Evolutionary conservation across 2,888 invertebrate species (phyloP), one percentile per base, ranked within the genome.

Genomic region (Eueremaeus valkanovi): DNA sequence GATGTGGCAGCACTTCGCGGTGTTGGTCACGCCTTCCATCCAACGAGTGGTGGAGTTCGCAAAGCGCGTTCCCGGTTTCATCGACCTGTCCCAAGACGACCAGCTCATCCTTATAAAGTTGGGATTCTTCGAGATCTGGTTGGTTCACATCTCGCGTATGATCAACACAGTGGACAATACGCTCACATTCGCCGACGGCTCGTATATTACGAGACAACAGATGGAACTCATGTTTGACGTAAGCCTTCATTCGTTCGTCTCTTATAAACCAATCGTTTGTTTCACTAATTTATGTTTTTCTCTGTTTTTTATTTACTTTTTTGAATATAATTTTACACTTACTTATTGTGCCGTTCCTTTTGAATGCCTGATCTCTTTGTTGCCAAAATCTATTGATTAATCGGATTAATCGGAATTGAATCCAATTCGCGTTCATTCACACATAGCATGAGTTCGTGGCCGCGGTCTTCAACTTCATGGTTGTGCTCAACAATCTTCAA

Each of bases 71-170:
- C 96, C 97, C 78, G 87, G 94, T 79, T 97, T 97, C 86, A 88
- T 90, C 82, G 89, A 90, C 80, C 88, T 97, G 80, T 89, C 90
- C 74, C 96, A 97, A 85, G 96, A 96, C 83, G 97, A 97, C 85
- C 97, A 98, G 85, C 88, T 98, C 80, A 94, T 96, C 80, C 88
- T 98, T 79, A 94, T 97, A 82, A 97, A 98, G 87, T 89, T 90
- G 49, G 95, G 96, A 78, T 98, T 98, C 87, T 95, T 95, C 84
- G 97, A 97, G 85, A 90, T 95, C 78, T 97, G 96, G 95, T 87
- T 96, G 79, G 90, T 92, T 70, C 90, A 95, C 81, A 90, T 92
- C 78, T 88, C 93, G 13, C 88, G 91, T 79, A 88, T 93, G 85
- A 90, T 92, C 58, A 89, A 89, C 51, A 88, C 89, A 77, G 86